Evolutionary conservation across 2,113 vertebrate species (phyloP), one percentile per base, ranked within the genome.

Genomic region (Eulemur rufifrons): DNA sequence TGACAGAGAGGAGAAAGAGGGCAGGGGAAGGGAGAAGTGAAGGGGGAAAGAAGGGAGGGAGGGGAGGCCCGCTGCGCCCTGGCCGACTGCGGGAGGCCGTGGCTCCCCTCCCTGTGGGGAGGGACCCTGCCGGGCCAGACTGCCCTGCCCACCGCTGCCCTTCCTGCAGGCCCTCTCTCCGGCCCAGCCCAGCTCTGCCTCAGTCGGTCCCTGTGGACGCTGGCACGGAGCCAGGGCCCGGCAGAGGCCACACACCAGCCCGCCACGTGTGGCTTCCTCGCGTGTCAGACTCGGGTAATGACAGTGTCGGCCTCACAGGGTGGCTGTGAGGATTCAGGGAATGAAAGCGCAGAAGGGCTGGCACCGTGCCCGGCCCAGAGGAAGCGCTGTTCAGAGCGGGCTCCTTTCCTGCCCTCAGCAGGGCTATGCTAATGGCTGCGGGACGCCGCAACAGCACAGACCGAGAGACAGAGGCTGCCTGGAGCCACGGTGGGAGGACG

Each of bases 401-500:
- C 10, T 64, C 66, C 74, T 1, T 21, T 47, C 4, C 85, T 8
- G 2, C 45, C 42, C 83, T 37, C 6, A 8, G 47, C 11, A 0
- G 9, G 4, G 0, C 21, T 13, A 4, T n/a, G 68, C 68, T n/a
- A n/a, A 20, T 59, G n/a, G 56, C 39, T 11, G 8, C 0, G 0
- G 15, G 27, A 8, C 2, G 2, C 39, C 61, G 39, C 3, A 6
- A 2, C 4, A 8, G 50, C 69, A 34, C 7, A 21, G 42, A 54
- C 39, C 39, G 3, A 13, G 10, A 8, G 8, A 56, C 14, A 32
- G 32, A 47, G 20, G 61, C 20, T 3, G 81, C 50, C 80, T 2
- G 29, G 17, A 34, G 6, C 17, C 1, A 29, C 0, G 29, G 7
- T 0, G 0, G 1, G 8, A 69, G 59, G 1, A 14, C 32, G 34